Conservation (phyloP, 2,113 vertebrate species). For the Apteryx owenii region DNA sequence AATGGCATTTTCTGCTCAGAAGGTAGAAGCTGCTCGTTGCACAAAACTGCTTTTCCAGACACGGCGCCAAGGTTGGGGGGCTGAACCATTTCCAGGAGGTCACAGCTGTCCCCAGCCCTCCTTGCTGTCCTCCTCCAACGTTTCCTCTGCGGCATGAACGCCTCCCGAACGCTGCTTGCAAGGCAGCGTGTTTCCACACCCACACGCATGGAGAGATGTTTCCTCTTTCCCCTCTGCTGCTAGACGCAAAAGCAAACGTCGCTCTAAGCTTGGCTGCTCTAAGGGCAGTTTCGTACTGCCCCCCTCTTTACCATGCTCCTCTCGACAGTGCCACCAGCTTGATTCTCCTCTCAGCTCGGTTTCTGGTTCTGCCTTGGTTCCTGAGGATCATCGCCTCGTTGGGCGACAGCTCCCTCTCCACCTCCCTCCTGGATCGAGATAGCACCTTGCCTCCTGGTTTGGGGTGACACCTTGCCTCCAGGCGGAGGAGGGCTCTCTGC, state of each 20-base stretch:
- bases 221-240: background rate
- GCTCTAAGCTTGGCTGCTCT: background rate
- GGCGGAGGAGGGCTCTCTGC: background rate
- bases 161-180: background rate
- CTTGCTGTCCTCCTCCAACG: background rate
- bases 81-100: no score
- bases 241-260: background rate
- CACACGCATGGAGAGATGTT: background rate
- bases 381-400: background rate
- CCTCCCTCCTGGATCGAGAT: background rate
- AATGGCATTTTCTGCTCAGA: no score
- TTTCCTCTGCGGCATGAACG: fast-evolving
- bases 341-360: background rate
- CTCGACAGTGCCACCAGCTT: background rate
- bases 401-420: background rate
- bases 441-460: background rate
- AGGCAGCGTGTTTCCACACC: background rate
- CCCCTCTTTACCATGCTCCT: background rate
- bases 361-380: background rate
- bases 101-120: no score
- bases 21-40: no score
- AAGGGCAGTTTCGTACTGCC: fast-evolving
- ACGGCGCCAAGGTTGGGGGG: no score
- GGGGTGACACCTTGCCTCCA: background rate
- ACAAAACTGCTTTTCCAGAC: no score